Percentiles rank a stretch among this genome's conserved stretches.
These are phyloP conservation scores for Zaprionus ghesquierei DNA, from an alignment of 1,140 invertebrate genomes.

Conservation along the genomic window DNA sequence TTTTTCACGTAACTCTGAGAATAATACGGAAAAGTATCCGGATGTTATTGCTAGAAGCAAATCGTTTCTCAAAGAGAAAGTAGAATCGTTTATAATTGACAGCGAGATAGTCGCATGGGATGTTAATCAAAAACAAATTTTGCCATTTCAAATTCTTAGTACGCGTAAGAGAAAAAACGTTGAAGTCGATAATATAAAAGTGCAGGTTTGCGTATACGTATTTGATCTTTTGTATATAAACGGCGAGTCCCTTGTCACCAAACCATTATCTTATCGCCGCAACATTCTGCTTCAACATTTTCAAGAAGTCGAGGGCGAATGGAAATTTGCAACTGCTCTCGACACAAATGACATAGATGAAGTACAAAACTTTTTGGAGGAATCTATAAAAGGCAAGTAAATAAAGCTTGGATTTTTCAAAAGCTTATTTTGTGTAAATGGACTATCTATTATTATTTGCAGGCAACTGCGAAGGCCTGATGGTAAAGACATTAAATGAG, in stretches of 20 bases:
- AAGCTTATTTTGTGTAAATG: not conserved
- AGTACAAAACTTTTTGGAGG: conserved; percentile 96
- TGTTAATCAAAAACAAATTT: conserved; percentile 92
- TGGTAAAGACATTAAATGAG: conserved; percentile 98
- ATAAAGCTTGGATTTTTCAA: not conserved
- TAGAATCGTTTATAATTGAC: conserved; percentile 96
- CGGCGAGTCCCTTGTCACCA: conserved; percentile 91
- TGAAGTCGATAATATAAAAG: conserved; percentile 94
- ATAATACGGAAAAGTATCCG: conserved; percentile 99
- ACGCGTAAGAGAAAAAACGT: conserved; percentile 98
- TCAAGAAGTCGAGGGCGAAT: conserved; percentile 90
- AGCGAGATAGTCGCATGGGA: conserved; percentile 99
- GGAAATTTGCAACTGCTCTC: conserved; percentile 93
- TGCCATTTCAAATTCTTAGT: conserved; percentile 98
- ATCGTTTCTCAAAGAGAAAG: conserved; percentile 84
- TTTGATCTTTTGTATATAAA: conserved; percentile 99
- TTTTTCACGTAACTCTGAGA: conserved; percentile 98
- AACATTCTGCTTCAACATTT: conserved; percentile 90
- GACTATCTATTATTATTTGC: not conserved
- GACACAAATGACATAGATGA: conserved; percentile 95
- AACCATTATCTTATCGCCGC: conserved; percentile 91
- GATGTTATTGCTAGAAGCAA: conserved; percentile 93
- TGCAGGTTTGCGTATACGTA: conserved; percentile 98
- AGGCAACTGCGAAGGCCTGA: conserved; percentile 98
- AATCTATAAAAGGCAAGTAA: conserved; percentile 91